phyloP scores from a whole-genome alignment of 1,140 invertebrate species.

The Augochlora pura region DNA sequence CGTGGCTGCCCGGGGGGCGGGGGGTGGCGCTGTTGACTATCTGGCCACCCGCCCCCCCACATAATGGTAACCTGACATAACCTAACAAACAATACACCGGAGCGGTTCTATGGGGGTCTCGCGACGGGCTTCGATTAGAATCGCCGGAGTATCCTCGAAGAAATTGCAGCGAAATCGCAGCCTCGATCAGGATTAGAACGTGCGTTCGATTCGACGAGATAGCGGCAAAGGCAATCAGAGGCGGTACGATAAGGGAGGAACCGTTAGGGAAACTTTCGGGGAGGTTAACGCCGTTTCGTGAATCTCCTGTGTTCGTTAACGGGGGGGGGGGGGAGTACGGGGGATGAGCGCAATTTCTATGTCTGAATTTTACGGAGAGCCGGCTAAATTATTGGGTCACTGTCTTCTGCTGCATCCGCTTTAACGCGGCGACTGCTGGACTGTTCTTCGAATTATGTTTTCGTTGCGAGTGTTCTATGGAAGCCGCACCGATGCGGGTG shows the following conservation, averaged over 20 bases:
- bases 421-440: neutral
- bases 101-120: conserved; percentile 18
- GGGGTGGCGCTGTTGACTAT: no score
- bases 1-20: no score
- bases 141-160: conserved; percentile 12
- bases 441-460: neutral
- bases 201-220: neutral
- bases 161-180: conserved; percentile 13
- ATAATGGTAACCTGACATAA: no score
- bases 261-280: neutral
- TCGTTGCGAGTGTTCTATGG: no score
- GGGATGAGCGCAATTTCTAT: no score
- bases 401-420: neutral
- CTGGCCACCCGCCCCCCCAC: no score
- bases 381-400: neutral
- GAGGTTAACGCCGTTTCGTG: neutral
- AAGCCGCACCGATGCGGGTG: no score
- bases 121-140: conserved; percentile 1
- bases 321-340: neutral
- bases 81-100: conserved; percentile 27
- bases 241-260: neutral
- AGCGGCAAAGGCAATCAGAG: neutral
- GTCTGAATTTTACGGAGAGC: neutral
- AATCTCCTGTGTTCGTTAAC: neutral
- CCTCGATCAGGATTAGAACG: neutral